These are phyloP conservation scores for Spialia ferax DNA, from an alignment of 2,888 invertebrate species.

Conservation along the genomic window DNA sequence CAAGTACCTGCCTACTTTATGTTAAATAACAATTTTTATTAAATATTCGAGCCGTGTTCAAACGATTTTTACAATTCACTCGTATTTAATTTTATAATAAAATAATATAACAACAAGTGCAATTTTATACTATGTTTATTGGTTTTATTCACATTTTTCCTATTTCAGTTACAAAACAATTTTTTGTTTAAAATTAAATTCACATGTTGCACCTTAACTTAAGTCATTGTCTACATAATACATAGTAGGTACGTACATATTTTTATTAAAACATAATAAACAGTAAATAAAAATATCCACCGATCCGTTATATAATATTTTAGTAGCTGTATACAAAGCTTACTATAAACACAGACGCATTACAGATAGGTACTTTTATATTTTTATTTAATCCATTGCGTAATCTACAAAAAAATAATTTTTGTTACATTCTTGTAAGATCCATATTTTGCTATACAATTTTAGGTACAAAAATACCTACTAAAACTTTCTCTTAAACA, in stretches of 20 bases:
- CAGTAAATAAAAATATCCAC: slow-evolving; percentile 32
- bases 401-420: too few relatives aligned
- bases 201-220: slow-evolving; percentile 78
- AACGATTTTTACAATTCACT: too few relatives aligned
- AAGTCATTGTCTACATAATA: slow-evolving; percentile 75
- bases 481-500: slow-evolving; percentile 11
- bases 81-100: too few relatives aligned
- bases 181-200: slow-evolving; percentile 73
- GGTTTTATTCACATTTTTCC: slow-evolving; percentile 82
- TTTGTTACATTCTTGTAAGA: too few relatives aligned
- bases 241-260: background rate
- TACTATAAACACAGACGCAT: slow-evolving; percentile 11
- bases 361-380: too few relatives aligned
- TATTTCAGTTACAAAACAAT: slow-evolving; percentile 85
- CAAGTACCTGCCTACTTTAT: too few relatives aligned
- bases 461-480: slow-evolving; percentile 24
- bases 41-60: too few relatives aligned
- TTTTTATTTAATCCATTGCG: background rate
- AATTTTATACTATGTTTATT: slow-evolving; percentile 80
- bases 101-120: too few relatives aligned
- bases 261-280: background rate
- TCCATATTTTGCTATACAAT: slow-evolving; percentile 16
- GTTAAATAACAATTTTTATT: too few relatives aligned
- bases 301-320: slow-evolving; percentile 26
- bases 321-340: slow-evolving; percentile 20